A percentile compares a stretch with the other conserved stretches of the same genome.
phyloP scores from a whole-genome alignment of 2,113 vertebrate genomes.

The Pelvicachromis taeniatus region DNA sequence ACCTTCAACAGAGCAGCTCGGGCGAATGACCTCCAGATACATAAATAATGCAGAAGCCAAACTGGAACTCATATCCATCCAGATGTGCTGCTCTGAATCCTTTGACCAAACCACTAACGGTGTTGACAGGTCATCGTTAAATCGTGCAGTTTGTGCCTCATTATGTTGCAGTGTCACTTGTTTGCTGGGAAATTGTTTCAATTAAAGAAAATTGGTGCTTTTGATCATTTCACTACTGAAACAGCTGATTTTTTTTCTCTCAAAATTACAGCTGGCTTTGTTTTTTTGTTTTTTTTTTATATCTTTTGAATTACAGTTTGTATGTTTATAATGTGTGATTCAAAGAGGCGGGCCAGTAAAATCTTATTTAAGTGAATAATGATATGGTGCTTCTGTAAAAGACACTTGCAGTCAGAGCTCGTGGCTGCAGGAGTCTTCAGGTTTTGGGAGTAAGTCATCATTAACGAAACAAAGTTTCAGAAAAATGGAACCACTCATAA shows the following conservation, averaged over 20 bases:
- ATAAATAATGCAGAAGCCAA: not conserved
- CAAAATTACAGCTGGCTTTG: not conserved
- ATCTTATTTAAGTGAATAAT: conserved; percentile 4
- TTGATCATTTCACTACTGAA: conserved; percentile 15
- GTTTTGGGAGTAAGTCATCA: not conserved
- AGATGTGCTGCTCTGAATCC: not conserved
- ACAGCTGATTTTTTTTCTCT: not conserved
- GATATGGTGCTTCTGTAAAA: conserved; percentile 6
- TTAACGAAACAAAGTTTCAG: not conserved
- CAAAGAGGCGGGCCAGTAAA: conserved; percentile 10
- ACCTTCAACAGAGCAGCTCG: not conserved
- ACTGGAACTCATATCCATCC: not conserved
- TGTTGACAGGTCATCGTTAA: not conserved
- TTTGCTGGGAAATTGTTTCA: not conserved
- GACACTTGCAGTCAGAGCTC: not conserved
- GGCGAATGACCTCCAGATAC: not conserved
- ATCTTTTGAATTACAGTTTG: not conserved
- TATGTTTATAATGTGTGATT: not conserved
- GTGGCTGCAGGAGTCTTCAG: not conserved
- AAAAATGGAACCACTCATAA: conserved; percentile 19
- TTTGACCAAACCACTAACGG: not conserved
- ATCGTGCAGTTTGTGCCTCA: not conserved
- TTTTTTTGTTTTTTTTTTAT: not conserved
- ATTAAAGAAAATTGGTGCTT: conserved; percentile 35
- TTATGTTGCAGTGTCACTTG: not conserved